Percentiles rank a stretch among this genome's conserved stretches.
Conservation (phyloP, 2,113 vertebrate species). For the Bujurquina vittata region DNA sequence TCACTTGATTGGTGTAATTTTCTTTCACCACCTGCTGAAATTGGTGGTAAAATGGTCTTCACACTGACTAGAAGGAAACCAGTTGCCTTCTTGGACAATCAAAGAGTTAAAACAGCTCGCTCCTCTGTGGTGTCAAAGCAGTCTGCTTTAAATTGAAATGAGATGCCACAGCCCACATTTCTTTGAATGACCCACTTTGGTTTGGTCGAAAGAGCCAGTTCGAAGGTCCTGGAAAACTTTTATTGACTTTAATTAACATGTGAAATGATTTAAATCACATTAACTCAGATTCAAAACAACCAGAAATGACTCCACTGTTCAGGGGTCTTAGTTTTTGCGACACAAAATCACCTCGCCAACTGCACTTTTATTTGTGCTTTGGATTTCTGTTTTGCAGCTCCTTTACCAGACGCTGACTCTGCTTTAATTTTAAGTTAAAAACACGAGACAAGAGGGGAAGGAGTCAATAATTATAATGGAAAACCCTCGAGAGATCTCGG, state of each 20-base stretch:
- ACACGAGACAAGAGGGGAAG: slow-evolving; percentile 37
- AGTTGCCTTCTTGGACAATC: neutral
- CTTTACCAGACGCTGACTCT: slow-evolving; percentile 41
- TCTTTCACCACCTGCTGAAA: slow-evolving; percentile 1
- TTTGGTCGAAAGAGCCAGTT: slow-evolving; percentile 2
- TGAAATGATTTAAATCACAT: slow-evolving; percentile 16
- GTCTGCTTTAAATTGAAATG: neutral
- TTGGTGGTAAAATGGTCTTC: neutral
- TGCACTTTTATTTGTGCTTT: slow-evolving; percentile 16
- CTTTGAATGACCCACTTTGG: slow-evolving; percentile 14
- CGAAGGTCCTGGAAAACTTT: slow-evolving; percentile 19
- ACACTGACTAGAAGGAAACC: neutral
- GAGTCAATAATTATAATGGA: slow-evolving; percentile 76
- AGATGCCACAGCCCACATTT: neutral
- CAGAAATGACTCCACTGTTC: neutral
- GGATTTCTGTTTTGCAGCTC: slow-evolving; percentile 1
- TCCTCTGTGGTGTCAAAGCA: neutral
- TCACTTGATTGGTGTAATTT: neutral
- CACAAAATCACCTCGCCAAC: neutral
- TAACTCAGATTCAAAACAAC: neutral
- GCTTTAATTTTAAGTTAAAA: slow-evolving; percentile 44
- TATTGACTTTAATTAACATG: neutral
- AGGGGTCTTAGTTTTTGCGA: neutral
- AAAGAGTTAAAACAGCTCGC: neutral
- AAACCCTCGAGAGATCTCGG: slow-evolving; percentile 63